Conservation (phyloP, 2,113 vertebrate species). For the Gobio gobio region DNA sequence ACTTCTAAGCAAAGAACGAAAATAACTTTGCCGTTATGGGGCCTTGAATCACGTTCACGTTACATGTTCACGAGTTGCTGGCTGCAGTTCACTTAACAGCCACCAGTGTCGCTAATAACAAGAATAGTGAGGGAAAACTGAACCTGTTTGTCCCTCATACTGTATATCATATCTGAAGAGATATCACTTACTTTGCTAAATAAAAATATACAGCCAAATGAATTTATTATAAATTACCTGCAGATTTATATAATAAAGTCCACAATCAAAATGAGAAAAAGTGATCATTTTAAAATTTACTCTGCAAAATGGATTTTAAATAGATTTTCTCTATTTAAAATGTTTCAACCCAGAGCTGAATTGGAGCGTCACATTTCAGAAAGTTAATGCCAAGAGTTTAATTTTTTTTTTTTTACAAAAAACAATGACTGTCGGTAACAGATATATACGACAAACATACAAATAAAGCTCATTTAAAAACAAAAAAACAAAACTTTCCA, state of each 20-base stretch:
- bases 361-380: background rate
- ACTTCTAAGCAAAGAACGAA: too few species aligned
- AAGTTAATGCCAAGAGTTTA: conserved; percentile 42
- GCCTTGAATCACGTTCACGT: too few species aligned
- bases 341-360: background rate
- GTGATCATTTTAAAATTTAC: background rate
- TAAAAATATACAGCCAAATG: background rate
- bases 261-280: background rate
- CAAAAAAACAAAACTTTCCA: conserved; percentile 60
- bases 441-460: conserved; percentile 63
- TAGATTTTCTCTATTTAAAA: background rate
- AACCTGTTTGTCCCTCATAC: background rate
- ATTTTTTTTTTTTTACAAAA: conserved; percentile 42
- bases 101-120: too few species aligned
- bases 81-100: too few species aligned
- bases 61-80: too few species aligned
- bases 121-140: background rate
- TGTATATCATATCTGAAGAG: background rate
- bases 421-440: conserved; percentile 62
- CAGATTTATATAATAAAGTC: background rate
- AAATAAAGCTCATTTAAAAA: conserved; percentile 58
- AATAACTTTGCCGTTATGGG: too few species aligned
- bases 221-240: background rate
- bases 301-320: background rate
- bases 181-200: background rate